phyloP scores from a whole-genome alignment of 2,888 invertebrate species.

The Metellina segmentata region DNA sequence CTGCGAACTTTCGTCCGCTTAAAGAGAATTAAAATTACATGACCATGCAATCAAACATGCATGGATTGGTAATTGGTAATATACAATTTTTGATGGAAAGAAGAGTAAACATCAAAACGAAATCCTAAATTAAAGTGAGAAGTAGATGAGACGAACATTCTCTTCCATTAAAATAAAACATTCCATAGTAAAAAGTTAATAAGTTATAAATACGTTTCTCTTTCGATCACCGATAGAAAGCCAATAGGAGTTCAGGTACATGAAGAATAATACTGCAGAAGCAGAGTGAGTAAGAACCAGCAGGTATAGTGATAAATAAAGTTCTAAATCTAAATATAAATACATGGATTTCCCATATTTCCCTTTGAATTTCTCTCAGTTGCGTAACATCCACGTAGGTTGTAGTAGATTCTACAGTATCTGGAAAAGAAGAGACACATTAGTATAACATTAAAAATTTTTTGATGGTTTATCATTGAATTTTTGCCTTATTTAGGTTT shows the following conservation, averaged over 20 bases:
- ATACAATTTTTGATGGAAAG: constrained; percentile 5
- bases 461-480: too few species aligned
- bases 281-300: constrained; percentile 14
- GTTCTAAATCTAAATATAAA: constrained; percentile 51
- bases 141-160: not conserved
- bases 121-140: not conserved
- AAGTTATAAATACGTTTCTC: constrained; percentile 45
- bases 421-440: constrained; percentile 35
- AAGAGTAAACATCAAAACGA: not conserved
- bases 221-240: constrained; percentile 55
- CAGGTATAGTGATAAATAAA: constrained; percentile 11
- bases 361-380: constrained; percentile 33
- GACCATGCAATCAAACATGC: not conserved
- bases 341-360: constrained; percentile 9
- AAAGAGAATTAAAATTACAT: not conserved
- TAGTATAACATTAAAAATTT: not conserved
- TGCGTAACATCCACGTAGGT: constrained; percentile 58
- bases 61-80: not conserved
- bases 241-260: constrained; percentile 33
- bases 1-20: not conserved
- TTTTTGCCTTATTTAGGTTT: too few species aligned
- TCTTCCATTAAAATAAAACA: not conserved
- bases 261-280: constrained; percentile 52
- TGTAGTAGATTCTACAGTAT: constrained; percentile 44
- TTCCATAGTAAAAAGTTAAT: constrained; percentile 2